Base-by-base conservation (phyloP, 2,113 vertebrate species). In the Ceyx cyanopectus region DNA sequence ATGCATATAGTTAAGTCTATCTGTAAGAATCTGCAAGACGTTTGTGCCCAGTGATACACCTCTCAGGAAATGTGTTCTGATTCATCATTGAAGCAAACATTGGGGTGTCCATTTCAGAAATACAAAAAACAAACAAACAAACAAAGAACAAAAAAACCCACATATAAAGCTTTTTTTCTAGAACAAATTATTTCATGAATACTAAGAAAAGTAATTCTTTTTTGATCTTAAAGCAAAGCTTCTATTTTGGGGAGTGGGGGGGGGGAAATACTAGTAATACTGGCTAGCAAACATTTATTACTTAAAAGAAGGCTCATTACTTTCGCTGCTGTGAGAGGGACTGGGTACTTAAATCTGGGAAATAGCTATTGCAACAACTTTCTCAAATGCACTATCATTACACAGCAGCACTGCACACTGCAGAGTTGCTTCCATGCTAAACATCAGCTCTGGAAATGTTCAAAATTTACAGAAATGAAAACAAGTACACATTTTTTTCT, bases 311-410 rank as follows among this genome's bases (percentile, higher is more conserved):
- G 20, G 67, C 23, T 56, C 95, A 89, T 91, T 89, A 84, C 30
- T 93, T 93, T 86, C 58, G 29, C 82, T 57, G 19, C 27, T 22
- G 50, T 66, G 41, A 63, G 51, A 83, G 78, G 78, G 45, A 80
- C 63, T 87, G 46, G 24, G 68, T 76, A 65, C 65, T 92, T 87
- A 45, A 23, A 88, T 56, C 75, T 91, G 48, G 41, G 79, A 92
- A 60, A 82, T 1, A 87, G 21, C 63, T 57, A 81, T 68, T 78
- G 70, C 57, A 70, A 41, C 24, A 69, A 51, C n/a, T 82, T 61
- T 92, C 72, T 84, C 63, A 68, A 79, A 80, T 81, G 50, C 57
- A 51, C 46, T 85, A 43, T 87, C 88, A 65, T 92, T 86, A 82
- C 50, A 83, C 5, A 21, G 90, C 83, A 96, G 82, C 23, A 60